phyloP scores from a whole-genome alignment of 2,113 vertebrate genomes.

The Arvicanthis niloticus region DNA sequence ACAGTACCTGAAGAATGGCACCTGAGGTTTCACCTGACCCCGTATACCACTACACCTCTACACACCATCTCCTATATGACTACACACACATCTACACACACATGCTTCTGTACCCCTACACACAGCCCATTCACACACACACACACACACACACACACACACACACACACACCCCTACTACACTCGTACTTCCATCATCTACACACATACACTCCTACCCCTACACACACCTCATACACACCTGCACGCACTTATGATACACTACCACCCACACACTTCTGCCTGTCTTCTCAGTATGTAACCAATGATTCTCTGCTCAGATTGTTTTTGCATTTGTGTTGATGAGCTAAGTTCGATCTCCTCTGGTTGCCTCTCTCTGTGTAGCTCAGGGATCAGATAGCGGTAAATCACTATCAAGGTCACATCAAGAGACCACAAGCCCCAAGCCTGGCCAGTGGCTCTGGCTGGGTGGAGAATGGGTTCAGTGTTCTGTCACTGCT shows the following conservation, averaged over 20 bases:
- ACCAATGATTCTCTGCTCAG: background rate
- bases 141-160: background rate
- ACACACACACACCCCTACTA: background rate
- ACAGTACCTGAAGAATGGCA: background rate
- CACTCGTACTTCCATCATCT: background rate
- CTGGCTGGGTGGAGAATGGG: background rate
- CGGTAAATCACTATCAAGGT: background rate
- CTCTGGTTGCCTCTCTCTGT: background rate
- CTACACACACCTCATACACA: background rate
- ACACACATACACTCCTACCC: background rate
- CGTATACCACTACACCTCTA: background rate
- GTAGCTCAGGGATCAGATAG: background rate
- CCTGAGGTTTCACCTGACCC: background rate
- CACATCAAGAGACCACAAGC: too few species aligned
- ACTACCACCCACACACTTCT: background rate
- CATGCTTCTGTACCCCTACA: background rate
- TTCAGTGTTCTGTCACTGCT: background rate
- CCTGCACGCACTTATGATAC: background rate
- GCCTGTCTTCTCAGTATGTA: background rate
- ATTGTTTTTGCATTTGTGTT: background rate
- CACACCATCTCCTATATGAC: background rate
- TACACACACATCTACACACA: background rate
- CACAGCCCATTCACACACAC: background rate
- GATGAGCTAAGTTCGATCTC: background rate
- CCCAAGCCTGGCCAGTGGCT: background rate